These are phyloP conservation scores for Eristalis pertinax DNA, from an alignment of 2,888 invertebrate genomes.

Conservation along the genomic window DNA sequence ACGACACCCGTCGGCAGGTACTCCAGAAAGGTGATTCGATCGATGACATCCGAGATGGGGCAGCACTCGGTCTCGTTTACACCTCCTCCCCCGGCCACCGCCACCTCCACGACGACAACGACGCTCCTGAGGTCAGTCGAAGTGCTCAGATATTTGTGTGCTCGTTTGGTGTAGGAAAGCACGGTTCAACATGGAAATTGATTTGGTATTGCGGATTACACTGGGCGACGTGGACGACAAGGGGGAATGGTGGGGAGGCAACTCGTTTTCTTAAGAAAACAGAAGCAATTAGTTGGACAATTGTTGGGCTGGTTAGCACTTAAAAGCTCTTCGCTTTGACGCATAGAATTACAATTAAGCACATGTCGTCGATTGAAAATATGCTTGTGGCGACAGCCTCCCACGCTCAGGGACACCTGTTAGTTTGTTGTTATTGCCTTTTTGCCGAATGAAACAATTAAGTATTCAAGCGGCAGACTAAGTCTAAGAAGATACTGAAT, in stretches of 20 bases:
- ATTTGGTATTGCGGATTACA: slow-evolving; percentile 50
- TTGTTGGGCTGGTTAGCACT: slow-evolving; percentile 14
- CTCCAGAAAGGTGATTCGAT: slow-evolving; percentile 40
- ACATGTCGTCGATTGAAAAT: slow-evolving; percentile 11
- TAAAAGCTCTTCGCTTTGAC: slow-evolving; percentile 7
- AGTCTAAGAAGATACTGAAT: slow-evolving; percentile 20
- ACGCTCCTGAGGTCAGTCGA: neutral
- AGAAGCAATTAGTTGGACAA: slow-evolving; percentile 29
- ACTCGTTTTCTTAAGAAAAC: slow-evolving; percentile 28
- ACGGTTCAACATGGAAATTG: slow-evolving; percentile 46
- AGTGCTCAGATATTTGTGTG: neutral
- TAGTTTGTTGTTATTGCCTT: neutral
- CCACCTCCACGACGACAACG: neutral
- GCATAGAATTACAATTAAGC: slow-evolving; percentile 36
- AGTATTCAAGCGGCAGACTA: slow-evolving; percentile 24
- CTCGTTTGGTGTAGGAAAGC: slow-evolving; percentile 31
- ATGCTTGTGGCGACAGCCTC: slow-evolving; percentile 14
- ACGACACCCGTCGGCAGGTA: neutral
- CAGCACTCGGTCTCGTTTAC: neutral
- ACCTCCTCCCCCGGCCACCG: neutral
- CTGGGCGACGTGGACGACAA: neutral
- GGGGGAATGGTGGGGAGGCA: neutral
- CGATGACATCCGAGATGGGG: slow-evolving; percentile 37
- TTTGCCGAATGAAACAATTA: slow-evolving; percentile 34
- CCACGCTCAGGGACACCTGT: slow-evolving; percentile 52